Conservation (phyloP, 1,140 invertebrate genomes). For the Anastrepha ludens region DNA sequence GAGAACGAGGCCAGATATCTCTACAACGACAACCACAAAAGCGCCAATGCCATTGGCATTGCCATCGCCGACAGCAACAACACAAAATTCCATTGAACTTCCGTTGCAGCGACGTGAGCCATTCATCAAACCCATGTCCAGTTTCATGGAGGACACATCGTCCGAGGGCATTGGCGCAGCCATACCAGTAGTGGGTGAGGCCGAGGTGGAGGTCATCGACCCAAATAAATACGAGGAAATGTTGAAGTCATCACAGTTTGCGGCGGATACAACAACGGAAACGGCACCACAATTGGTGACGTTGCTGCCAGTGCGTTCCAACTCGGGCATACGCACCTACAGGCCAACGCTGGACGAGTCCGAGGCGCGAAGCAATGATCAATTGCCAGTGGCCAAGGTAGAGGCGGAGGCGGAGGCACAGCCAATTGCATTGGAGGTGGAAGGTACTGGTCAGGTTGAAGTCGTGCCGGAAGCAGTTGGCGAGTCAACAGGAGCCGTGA, state of each 20-base stretch:
- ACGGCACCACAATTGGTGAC: conserved; percentile 69
- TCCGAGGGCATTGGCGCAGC: conserved; percentile 65
- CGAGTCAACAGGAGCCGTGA: not conserved
- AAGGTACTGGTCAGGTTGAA: conserved; percentile 21
- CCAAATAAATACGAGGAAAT: conserved; percentile 73
- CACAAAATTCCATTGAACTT: conserved; percentile 60
- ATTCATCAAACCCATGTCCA: conserved; percentile 70
- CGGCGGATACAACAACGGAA: conserved; percentile 62
- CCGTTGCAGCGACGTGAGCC: conserved; percentile 61
- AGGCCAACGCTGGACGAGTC: conserved; percentile 53
- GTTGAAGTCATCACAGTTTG: conserved; percentile 67
- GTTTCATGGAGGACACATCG: conserved; percentile 65
- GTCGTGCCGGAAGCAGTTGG: conserved; percentile 16
- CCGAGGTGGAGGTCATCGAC: conserved; percentile 72
- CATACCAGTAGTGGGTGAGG: conserved; percentile 70
- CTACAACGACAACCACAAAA: conserved; percentile 49
- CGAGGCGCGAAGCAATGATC: not conserved
- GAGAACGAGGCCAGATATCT: not conserved
- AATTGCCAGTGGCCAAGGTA: not conserved
- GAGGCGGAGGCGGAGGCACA: not conserved
- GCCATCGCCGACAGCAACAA: not conserved
- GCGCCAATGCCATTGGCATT: not conserved
- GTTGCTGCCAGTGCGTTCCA: conserved; percentile 70
- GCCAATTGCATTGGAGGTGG: not conserved
- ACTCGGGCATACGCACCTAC: conserved; percentile 72